Conservation (phyloP, 2,113 vertebrate species). For the Machaerirhynchus nigripectus region DNA sequence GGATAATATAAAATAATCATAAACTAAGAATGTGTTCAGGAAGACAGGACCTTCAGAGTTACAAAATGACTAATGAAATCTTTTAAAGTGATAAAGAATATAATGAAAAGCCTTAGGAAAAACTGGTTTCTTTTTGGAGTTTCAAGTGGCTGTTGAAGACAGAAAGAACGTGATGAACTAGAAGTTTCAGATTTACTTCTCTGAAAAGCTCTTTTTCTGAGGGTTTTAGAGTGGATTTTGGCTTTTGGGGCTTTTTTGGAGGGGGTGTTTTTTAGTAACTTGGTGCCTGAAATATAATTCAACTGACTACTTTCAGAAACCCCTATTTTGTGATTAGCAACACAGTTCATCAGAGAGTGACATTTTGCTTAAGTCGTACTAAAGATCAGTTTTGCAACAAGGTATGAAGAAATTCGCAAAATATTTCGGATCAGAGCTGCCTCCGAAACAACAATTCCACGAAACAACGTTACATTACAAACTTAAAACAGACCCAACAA, state of each 20-base stretch:
- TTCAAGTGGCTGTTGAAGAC: neutral
- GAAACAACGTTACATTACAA: slow-evolving; percentile 27
- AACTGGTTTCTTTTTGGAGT: neutral
- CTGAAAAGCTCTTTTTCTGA: neutral
- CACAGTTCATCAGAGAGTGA: neutral
- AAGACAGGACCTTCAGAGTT: neutral
- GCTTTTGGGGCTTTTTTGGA: neutral
- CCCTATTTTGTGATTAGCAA: neutral
- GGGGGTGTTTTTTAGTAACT: neutral
- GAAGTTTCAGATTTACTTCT: neutral
- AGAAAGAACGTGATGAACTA: neutral
- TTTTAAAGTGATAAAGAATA: neutral
- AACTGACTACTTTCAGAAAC: neutral
- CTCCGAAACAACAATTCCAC: neutral
- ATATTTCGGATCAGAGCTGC: neutral
- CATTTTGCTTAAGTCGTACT: neutral
- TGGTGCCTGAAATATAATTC: neutral
- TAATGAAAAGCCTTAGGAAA: neutral
- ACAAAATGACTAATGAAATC: neutral
- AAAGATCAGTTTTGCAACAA: slow-evolving; percentile 18
- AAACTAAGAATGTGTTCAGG: neutral
- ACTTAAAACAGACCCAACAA: slow-evolving; percentile 65
- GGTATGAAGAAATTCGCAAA: neutral
- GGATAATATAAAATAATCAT: neutral
- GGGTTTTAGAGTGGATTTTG: neutral